Evolutionary conservation across 1,140 invertebrate species (phyloP), one percentile per base, ranked within the genome.

Genomic region (Asobara japonica): DNA sequence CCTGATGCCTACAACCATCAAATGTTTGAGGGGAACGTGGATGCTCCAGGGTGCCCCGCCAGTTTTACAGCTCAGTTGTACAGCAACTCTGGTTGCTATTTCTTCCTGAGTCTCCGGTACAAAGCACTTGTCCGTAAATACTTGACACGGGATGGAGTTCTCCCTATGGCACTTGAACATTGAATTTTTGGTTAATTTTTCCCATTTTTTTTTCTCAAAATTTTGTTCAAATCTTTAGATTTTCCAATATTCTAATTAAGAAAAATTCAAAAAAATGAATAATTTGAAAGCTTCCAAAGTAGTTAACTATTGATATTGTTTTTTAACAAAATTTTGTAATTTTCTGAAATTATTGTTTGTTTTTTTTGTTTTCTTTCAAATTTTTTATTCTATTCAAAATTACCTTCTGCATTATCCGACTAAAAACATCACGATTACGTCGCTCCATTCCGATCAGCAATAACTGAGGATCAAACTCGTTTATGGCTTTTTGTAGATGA

Each of bases 1-100:
- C n/a, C 97, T 96, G 77, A 95, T 96, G 1, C 96, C 96, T 16
- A 95, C 87, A 0, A 96, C 89, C 94, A 62, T 62, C 13, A 62
- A 29, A 3, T 71, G 10, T 30, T 3, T 51, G 0, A 51, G 25
- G n/a, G 48, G 38, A 16, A 31, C 51, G 38, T 62, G 60, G n/a
- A 62, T 29, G 27, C 27, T 62, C 60, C 60, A 62, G 7, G 60
- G 38, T 18, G n/a, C 13, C 3, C 60, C 60, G 0, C 60, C 60
- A 62, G 31, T 62, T 29, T 62, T 62, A 27, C 60, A 62, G 27
- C 29, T 62, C 6, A 62, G 6, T 41, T 65, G 64, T 20, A 41
- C 25, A 18, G 31, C 33, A 65, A 41, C 38, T 41, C 41, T 65
- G 1, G 33, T 27, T 41, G 64, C 38, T 25, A 65, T 41, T 20